Percentiles rank a stretch among this genome's conserved stretches.
Evolutionary conservation across 2,797 vertebrate genomes (phyloP).

Genomic region (Eospalax fontanierii): DNA sequence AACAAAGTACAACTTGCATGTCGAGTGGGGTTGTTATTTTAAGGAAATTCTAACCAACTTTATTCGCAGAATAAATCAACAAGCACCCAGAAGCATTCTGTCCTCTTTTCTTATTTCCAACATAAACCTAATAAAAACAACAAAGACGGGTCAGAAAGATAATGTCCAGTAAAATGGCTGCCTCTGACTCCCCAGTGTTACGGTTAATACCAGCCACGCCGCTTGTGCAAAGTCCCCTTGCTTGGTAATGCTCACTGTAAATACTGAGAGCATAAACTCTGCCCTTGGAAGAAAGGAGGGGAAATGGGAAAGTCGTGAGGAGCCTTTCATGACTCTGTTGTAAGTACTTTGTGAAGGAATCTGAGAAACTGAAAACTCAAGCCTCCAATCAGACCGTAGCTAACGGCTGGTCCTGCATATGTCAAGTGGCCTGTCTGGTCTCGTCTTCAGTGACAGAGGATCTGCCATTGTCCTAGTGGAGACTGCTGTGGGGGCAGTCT

Average conservation of each 20-base stretch:
- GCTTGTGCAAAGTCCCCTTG: neutral
- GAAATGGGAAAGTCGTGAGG: neutral
- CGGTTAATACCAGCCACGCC: neutral
- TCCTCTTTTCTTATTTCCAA: neutral
- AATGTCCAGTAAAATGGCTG: neutral
- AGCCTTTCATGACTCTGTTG: slow-evolving; percentile 12
- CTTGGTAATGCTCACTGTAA: neutral
- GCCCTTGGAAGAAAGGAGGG: neutral
- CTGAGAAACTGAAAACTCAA: slow-evolving; percentile 52
- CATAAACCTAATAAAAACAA: slow-evolving; percentile 63
- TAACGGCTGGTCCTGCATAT: neutral
- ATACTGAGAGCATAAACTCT: neutral
- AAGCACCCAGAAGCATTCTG: slow-evolving; percentile 50
- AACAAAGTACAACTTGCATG: neutral
- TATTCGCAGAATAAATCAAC: slow-evolving; percentile 66
- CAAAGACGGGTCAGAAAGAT: slow-evolving; percentile 30
- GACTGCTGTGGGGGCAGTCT: neutral
- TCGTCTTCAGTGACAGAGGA: neutral
- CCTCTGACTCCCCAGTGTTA: neutral
- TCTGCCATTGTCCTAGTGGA: slow-evolving; percentile 20
- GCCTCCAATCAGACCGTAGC: neutral
- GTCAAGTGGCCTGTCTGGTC: slow-evolving; percentile 15
- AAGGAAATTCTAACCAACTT: slow-evolving; percentile 72
- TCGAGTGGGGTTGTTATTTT: slow-evolving; percentile 12
- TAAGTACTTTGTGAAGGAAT: slow-evolving; percentile 64